Base-by-base conservation (phyloP, 1,140 invertebrate species). In the Trichonephila inaurata region DNA sequence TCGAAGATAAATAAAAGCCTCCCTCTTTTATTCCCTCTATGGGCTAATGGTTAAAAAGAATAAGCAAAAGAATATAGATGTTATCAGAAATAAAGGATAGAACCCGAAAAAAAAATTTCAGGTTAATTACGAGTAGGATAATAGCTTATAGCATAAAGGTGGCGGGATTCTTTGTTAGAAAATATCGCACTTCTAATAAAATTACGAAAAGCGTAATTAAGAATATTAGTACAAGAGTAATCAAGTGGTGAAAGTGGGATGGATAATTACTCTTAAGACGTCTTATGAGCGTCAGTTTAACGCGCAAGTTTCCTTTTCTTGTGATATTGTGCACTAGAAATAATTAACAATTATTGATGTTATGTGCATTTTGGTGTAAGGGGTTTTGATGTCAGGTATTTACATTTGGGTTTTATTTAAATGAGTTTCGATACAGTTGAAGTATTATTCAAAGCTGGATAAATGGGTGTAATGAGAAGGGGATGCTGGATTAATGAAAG, bases 101-200 rank as follows among this genome's bases (percentile, higher is more conserved):
- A 77, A 77, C 33, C 2, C 28, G 72, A 77, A 40, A n/a, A 33
- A 40, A 18, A 72, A 72, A 77, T 19, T 33, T 77, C 72, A 33
- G 28, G 72, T 77, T 77, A 77, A 77, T 77, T 77, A 77, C 72
- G 18, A 1, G 72, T 40, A 14, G 33, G 24, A 77, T 77, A 77
- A 77, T 77, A 77, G 72, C 72, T 77, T 40, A 77, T 40, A 77
- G 72, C 28, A 33, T 77, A 77, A 77, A 77, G 72, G 72, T 77
- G 72, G 24, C 72, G 5, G 28, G 28, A 33, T 77, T 77, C 72
- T 77, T 77, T 77, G 72, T 77, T 77, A 24, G 72, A 40, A 77
- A 40, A 77, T 77, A 77, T 33, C 72, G 28, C 28, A 33, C 72
- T 77, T 28, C 72, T 77, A 77, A 77, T 77, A 77, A 77, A 77